Evolutionary conservation across 2,888 invertebrate species (phyloP).

Genomic region (Pollenia amentaria): DNA sequence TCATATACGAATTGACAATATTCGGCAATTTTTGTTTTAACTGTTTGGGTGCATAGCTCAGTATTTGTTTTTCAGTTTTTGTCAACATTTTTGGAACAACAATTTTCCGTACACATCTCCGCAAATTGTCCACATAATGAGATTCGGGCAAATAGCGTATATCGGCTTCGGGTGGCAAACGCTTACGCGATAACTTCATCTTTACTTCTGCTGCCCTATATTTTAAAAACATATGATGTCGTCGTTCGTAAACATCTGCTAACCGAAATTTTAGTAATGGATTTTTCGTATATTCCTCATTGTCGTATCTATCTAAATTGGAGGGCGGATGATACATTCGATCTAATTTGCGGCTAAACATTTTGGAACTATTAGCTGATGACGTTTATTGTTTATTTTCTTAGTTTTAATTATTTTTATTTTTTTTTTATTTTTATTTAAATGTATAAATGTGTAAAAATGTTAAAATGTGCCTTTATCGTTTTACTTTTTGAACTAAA

Average conservation of each 20-base stretch:
- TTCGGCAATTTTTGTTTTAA: constrained; percentile 86
- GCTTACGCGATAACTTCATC: constrained; percentile 79
- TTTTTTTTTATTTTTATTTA: too few species aligned
- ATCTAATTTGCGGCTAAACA: constrained; percentile 81
- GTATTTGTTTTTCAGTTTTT: constrained; percentile 87
- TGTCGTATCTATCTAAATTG: constrained; percentile 82
- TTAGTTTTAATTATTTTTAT: constrained; percentile 9
- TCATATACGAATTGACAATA: constrained; percentile 85
- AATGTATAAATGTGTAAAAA: too few species aligned
- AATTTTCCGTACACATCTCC: constrained; percentile 86
- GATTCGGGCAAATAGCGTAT: constrained; percentile 85
- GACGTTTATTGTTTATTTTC: not conserved
- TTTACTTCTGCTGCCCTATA: constrained; percentile 82
- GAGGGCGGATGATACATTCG: constrained; percentile 82
- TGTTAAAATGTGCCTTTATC: too few species aligned
- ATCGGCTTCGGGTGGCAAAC: constrained; percentile 84
- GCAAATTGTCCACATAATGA: constrained; percentile 86
- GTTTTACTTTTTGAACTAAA: too few species aligned
- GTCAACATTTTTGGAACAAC: constrained; percentile 87
- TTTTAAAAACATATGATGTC: constrained; percentile 82
- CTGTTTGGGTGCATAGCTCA: constrained; percentile 86
- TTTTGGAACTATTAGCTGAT: constrained; percentile 55
- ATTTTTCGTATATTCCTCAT: constrained; percentile 83
- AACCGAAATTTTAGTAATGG: constrained; percentile 83
- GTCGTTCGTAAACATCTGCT: constrained; percentile 81